Conservation (phyloP, 92 coral and sea anemone genomes). For the Palythoa grandis region DNA sequence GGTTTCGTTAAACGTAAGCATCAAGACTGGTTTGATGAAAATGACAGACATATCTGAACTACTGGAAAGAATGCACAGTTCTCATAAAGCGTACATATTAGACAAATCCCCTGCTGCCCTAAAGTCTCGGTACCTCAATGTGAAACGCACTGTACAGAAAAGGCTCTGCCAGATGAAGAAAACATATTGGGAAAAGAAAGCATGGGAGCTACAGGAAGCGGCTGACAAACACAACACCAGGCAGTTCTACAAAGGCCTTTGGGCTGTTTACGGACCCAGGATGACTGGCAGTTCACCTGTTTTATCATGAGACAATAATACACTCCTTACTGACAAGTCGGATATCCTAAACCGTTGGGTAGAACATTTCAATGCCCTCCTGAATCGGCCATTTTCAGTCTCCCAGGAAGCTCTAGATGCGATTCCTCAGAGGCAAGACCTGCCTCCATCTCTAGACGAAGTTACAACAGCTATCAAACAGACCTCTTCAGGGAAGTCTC, state of each 20-base stretch:
- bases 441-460: conserved; percentile 8
- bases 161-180: neutral
- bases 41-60: neutral
- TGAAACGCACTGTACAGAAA: conserved; percentile 4
- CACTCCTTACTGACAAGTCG: neutral
- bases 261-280: conserved; percentile 4
- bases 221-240: conserved; percentile 29
- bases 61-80: neutral
- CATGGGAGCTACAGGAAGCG: conserved; percentile 6
- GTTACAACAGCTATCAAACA: neutral
- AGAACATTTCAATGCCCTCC: conserved; percentile 13
- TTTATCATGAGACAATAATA: neutral
- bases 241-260: neutral
- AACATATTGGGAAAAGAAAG: conserved; percentile 5
- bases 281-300: neutral
- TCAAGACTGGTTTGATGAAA: conserved; percentile 16
- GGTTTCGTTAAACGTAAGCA: conserved; percentile 13
- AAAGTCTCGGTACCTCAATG: neutral
- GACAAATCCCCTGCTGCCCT: neutral
- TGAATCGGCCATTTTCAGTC: neutral
- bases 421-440: neutral
- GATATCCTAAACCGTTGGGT: neutral
- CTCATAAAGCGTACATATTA: neutral
- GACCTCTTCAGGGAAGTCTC: neutral
- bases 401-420: conserved; percentile 2